phyloP scores from a whole-genome alignment of 2,797 vertebrate species.

The Tachyglossus aculeatus region DNA sequence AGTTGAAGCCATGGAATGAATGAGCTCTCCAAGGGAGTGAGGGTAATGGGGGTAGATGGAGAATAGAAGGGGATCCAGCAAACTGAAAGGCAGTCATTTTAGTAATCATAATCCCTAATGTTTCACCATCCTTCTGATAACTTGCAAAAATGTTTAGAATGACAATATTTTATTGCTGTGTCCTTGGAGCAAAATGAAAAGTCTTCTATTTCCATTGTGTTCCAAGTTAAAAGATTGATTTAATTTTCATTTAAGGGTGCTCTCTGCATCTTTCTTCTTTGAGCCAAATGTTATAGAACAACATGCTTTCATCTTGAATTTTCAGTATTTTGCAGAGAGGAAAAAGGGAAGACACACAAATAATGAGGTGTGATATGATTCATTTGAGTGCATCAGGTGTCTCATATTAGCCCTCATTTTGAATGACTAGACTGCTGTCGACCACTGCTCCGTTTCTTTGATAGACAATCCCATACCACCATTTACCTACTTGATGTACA shows the following conservation, averaged over 20 bases:
- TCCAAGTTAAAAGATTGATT: constrained; percentile 59
- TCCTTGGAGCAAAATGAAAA: constrained; percentile 35
- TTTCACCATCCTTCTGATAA: no score
- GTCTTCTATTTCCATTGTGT: constrained; percentile 42
- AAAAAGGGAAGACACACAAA: constrained; percentile 44
- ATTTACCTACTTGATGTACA: background rate
- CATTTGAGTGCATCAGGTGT: constrained; percentile 10
- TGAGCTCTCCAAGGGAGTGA: no score
- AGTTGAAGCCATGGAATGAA: no score
- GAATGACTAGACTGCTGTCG: background rate
- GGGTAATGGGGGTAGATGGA: no score
- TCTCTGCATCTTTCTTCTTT: constrained; percentile 55
- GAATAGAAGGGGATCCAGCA: no score
- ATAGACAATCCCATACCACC: constrained; percentile 12
- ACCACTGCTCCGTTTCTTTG: background rate
- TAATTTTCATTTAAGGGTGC: constrained; percentile 57
- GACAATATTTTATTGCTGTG: constrained; percentile 10
- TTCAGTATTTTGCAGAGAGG: constrained; percentile 44
- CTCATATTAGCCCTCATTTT: background rate
- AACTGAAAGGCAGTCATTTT: no score
- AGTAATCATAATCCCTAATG: no score
- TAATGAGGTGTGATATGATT: constrained; percentile 38
- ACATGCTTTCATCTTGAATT: constrained; percentile 43
- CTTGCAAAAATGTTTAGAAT: constrained; percentile 14
- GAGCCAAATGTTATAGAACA: constrained; percentile 55